Base-by-base conservation (phyloP, 2,888 invertebrate genomes). In the Hyalella azteca region DNA sequence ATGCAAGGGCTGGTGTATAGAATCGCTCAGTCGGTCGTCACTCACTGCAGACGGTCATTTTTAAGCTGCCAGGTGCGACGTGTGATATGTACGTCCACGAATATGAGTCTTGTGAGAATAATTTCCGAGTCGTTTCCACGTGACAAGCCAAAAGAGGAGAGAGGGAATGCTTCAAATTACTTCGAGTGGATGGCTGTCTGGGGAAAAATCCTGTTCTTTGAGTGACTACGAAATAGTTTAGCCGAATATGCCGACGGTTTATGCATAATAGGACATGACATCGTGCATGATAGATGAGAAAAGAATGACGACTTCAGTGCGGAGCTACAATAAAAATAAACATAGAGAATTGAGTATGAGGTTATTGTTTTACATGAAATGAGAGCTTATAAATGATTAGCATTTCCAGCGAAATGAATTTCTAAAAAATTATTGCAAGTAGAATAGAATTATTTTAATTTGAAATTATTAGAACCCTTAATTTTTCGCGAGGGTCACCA, bases 41-140 rank as follows among this genome's bases (percentile, higher is more conserved):
- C 54, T 54, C 54, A 54, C 54, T 66, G 36, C 36, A 19, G 36
- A 36, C 66, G 19, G 29, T 36, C 66, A 66, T 66, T 66, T 66
- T 32, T 66, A 36, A 36, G 66, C 66, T 66, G 66, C 36, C 66
- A 66, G 7, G 39, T 36, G 7, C 32, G 66, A 66, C 66, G 66
- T 66, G 66, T 29, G 66, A 66, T 66, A 66, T 66, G 66, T 66
- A 66, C 66, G 32, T 36, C 32, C n/a, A 66, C n/a, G 66, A 66
- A 66, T 66, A 66, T 66, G 66, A 66, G 66, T 19, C 66, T 36
- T 36, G 66, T 66, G 66, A 66, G 66, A 66, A 66, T 66, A 66
- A 66, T 66, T 66, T 66, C 66, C 66, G 66, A 66, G 66, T 36
- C 66, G 66, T 66, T 66, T 66, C 66, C 66, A 66, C 66, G 36